phyloP scores from a whole-genome alignment of 2,113 vertebrate species.

The Rhea pennata region DNA sequence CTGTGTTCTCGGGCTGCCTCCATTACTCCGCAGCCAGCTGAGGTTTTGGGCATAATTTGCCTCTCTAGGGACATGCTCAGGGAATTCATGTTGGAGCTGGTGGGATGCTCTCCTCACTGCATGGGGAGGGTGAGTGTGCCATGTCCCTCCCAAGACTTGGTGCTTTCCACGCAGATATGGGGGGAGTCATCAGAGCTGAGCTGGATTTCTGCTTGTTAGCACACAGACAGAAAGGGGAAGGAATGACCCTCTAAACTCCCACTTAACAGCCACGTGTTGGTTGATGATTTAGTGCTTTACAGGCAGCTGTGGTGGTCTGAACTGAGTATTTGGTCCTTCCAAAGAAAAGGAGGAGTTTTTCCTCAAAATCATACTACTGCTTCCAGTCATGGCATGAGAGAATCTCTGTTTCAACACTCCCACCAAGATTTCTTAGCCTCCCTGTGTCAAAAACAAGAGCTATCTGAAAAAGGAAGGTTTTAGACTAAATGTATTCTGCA shows the following conservation, averaged over 20 bases:
- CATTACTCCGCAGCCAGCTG: neutral
- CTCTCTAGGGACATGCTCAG: neutral
- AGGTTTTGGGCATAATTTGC: neutral
- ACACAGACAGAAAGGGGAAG: neutral
- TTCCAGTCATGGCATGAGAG: neutral
- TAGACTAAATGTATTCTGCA: neutral
- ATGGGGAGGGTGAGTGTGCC: neutral
- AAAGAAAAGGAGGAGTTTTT: neutral
- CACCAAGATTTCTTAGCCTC: conserved; percentile 5
- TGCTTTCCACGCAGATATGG: neutral
- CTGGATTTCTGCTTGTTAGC: neutral
- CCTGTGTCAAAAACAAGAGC: neutral
- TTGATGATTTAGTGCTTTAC: neutral
- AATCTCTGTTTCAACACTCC: neutral
- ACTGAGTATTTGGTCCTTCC: neutral
- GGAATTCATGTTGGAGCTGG: neutral
- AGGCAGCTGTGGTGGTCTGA: neutral
- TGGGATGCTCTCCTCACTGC: neutral
- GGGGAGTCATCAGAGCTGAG: rapidly evolving
- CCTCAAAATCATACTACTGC: neutral
- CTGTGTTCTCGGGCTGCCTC: neutral
- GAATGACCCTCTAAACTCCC: neutral
- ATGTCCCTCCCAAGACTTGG: neutral
- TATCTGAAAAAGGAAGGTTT: neutral
- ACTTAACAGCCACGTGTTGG: neutral